Percentiles rank a stretch among this genome's conserved stretches.
These are phyloP conservation scores for Caenorhabditis becei DNA, from an alignment of 2,888 invertebrate species.

Conservation along the genomic window DNA sequence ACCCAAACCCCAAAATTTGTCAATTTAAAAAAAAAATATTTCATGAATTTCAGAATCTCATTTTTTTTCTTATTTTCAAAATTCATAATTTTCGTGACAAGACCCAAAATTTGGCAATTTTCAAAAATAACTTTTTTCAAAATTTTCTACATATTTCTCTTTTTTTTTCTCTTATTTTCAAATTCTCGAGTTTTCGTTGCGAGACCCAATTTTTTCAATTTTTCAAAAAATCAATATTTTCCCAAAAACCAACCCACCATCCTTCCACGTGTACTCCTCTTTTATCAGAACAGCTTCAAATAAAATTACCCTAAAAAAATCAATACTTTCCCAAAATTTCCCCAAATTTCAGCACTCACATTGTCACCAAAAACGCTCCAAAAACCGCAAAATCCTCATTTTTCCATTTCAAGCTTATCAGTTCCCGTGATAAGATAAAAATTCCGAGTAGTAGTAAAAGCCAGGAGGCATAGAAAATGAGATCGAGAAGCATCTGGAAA, in stretches of 20 bases:
- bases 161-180: not conserved
- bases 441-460: slow-evolving; percentile 40
- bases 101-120: not conserved
- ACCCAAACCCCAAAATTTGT: not conserved
- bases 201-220: not conserved
- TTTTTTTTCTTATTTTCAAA: not conserved
- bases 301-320: slow-evolving; percentile 32
- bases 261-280: slow-evolving; percentile 48
- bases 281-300: slow-evolving; percentile 56
- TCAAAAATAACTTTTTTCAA: not conserved
- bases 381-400: slow-evolving; percentile 33
- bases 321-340: not conserved
- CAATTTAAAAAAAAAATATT: not conserved
- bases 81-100: not conserved
- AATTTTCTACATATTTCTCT: not conserved
- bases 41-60: not conserved
- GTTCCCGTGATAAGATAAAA: slow-evolving; percentile 43
- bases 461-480: slow-evolving; percentile 43
- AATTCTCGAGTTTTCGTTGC: not conserved
- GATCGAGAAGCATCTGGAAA: slow-evolving; percentile 31
- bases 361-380: slow-evolving; percentile 33
- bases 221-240: not conserved
- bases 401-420: slow-evolving; percentile 21
- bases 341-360: slow-evolving; percentile 21
- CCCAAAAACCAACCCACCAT: slow-evolving; percentile 25